Percentiles rank a stretch among this genome's conserved stretches.
Evolutionary conservation across 2,888 invertebrate species (phyloP).

Genomic region (Eubasilissa splendida): DNA sequence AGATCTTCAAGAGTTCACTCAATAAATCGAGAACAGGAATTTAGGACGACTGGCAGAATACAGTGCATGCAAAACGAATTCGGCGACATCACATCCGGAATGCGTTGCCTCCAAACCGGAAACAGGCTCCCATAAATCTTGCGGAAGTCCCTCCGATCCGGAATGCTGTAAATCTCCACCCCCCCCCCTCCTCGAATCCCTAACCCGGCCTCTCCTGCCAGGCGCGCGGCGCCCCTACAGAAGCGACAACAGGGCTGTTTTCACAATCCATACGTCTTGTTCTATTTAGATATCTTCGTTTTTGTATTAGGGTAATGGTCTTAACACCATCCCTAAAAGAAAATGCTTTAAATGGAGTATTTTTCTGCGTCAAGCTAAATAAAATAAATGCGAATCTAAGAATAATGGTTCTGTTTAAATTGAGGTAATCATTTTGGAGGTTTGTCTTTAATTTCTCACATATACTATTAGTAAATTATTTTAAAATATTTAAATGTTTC

Average conservation of each 20-base stretch:
- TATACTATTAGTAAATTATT: too few relatives aligned
- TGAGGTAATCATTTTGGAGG: too few relatives aligned
- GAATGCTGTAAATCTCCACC: conserved; percentile 54
- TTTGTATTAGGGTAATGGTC: conserved; percentile 23
- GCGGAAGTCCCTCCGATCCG: conserved; percentile 53
- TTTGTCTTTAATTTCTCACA: too few relatives aligned
- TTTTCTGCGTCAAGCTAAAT: too few relatives aligned
- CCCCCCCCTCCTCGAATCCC: conserved; percentile 14
- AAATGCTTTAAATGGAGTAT: too few relatives aligned
- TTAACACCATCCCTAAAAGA: conserved; percentile 3
- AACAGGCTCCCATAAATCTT: conserved; percentile 54
- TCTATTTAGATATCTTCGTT: conserved; percentile 21
- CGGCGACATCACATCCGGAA: conserved; percentile 38
- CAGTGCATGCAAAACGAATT: conserved; percentile 38
- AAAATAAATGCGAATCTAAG: too few relatives aligned
- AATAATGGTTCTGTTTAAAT: too few relatives aligned
- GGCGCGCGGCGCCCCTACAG: background rate
- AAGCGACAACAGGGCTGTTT: conserved; percentile 32
- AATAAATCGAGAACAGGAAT: too few relatives aligned
- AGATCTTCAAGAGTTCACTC: too few relatives aligned
- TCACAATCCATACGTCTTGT: conserved; percentile 38
- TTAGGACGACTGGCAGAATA: background rate
- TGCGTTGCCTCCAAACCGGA: conserved; percentile 45
- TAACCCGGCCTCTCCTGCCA: background rate
- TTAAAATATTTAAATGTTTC: too few relatives aligned